Base-by-base conservation (phyloP, 2,797 vertebrate species). In the Siniperca undulata region DNA sequence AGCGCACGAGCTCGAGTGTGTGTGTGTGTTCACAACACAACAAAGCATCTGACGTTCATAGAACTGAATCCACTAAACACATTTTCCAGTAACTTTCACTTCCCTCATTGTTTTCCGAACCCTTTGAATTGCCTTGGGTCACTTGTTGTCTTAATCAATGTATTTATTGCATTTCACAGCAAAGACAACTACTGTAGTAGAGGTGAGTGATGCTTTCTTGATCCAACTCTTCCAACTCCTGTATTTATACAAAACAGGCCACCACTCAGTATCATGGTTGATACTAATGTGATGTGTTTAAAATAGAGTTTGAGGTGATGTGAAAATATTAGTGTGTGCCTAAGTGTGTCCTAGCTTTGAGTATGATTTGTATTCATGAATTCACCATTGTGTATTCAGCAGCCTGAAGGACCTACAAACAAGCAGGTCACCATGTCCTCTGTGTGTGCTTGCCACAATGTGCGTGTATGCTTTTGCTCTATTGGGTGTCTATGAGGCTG, bases 351-450 rank as follows among this genome's bases (percentile, higher is more conserved):
- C 84, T 36, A 50, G 68, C 70, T 77, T 74, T 74, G 46, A 80
- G 70, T 70, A 42, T 74, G 65, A 92, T 94, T 92, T 87, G 73
- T 91, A 93, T 92, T 92, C 87, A 93, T 93, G 88, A 88, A 91
- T 90, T 89, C 84, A 80, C 50, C 68, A 60, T 72, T 88, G 88
- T 88, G 86, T 85, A 85, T 90, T 90, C 80, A 68, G 52, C 64
- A 44, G 88, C 93, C 91, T 91, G 87, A 83, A 91, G 90, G 87
- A 87, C 77, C 84, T 42, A 73, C 81, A 83, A 84, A 91, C 84
- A 84, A 87, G 80, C 78, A 78, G 91, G 91, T 91, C 93, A 92
- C 84, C 11, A n/a, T 82, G 89, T 89, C 88, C 89, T 88, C 66
- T 90, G 83, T 84, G 58, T 86, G 85, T 84, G 42, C 34, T 50